Base-by-base conservation (phyloP, 2,888 invertebrate genomes). In the Theretra japonica region DNA sequence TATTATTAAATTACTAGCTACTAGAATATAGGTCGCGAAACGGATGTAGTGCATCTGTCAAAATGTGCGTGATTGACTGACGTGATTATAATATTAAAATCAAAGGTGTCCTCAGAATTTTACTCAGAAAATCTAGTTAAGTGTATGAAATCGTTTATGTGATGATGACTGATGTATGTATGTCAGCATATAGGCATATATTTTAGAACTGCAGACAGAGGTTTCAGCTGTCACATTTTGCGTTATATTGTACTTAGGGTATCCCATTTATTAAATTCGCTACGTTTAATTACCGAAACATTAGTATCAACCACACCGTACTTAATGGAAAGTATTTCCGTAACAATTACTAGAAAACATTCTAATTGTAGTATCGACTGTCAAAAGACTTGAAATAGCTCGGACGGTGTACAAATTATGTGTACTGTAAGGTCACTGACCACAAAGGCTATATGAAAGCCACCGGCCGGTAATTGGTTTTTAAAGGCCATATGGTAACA, bases 401-500 rank as follows among this genome's bases (percentile, higher is more conserved):
- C 68, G 28, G 28, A 50, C 21, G 25, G 50, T 59, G 48, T 70
- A 50, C 60, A 70, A 48, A 70, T 60, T 58, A 50, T 69, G 53
- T 69, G 28, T 28, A 62, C 30, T 58, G 72, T 75, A 75, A 78
- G 75, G 75, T 74, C 76, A 73, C 68, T 77, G 75, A 73, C 73
- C 76, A 77, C 72, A 73, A 71, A 76, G 78, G 77, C 71, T 74
- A 68, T 70, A 72, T 71, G 73, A 71, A 69, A 58, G 57, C 71
- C 65, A 23, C 7, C n/a, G 65, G 21, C 28, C 65, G 57, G 69
- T 72, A 73, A 72, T 68, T 74, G 68, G 65, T 23, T 70, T 72
- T 62, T 70, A 68, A 70, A 73, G 75, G 70, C 53, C 65, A 71
- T n/a, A 15, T 48, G 19, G 33, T 71, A 65, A 28, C 21, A 62